Conservation (phyloP, 2,797 vertebrate species). For the Cyprinodon diabolis region DNA sequence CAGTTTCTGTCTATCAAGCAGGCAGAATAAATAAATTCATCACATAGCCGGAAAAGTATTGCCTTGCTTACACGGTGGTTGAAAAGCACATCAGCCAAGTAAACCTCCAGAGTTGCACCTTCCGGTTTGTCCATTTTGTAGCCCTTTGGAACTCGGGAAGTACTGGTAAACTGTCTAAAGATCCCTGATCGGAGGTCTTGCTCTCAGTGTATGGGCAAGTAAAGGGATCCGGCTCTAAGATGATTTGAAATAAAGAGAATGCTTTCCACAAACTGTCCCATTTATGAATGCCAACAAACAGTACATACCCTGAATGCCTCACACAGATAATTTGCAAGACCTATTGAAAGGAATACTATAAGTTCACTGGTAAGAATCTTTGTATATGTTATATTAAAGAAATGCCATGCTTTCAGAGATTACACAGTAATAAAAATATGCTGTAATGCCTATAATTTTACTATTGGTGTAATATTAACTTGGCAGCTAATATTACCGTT, state of each 20-base stretch:
- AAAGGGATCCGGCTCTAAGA: constrained; percentile 73
- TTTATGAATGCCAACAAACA: constrained; percentile 53
- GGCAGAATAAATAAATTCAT: constrained; percentile 7
- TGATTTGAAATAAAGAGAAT: constrained; percentile 46
- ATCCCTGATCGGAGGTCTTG: constrained; percentile 73
- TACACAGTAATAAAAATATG: constrained; percentile 57
- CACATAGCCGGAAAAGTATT: constrained; percentile 34
- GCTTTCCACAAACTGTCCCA: constrained; percentile 54
- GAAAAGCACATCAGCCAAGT: constrained; percentile 44
- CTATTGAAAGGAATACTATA: constrained; percentile 56
- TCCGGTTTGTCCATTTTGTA: constrained; percentile 71
- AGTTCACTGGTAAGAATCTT: constrained; percentile 55
- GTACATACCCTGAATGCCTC: constrained; percentile 69
- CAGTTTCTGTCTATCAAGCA: constrained; percentile 45
- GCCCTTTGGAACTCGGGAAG: constrained; percentile 78
- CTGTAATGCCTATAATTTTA: constrained; percentile 45
- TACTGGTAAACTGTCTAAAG: constrained; percentile 71
- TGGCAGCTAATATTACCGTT: constrained; percentile 66
- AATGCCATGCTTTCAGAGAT: constrained; percentile 70
- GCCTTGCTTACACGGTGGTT: constrained; percentile 56
- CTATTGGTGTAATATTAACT: constrained; percentile 70
- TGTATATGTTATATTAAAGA: constrained; percentile 60
- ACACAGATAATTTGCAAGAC: constrained; percentile 56
- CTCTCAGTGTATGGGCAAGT: constrained; percentile 64
- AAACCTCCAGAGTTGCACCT: constrained; percentile 49